Evolutionary conservation across 1,140 invertebrate species (phyloP).

Genomic region (Hirudo medicinalis): DNA sequence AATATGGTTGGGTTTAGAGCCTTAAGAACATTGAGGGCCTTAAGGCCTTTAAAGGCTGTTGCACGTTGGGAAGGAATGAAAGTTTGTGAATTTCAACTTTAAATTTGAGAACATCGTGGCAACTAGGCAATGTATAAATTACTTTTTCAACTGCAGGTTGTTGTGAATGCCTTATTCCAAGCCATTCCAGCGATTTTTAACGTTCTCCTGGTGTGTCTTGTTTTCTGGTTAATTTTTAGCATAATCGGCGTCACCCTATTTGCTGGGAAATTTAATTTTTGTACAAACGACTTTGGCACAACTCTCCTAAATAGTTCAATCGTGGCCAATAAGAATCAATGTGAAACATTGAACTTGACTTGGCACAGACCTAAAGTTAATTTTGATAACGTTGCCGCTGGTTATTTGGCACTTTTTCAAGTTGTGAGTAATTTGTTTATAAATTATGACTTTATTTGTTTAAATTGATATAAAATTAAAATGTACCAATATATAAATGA

Average conservation of each 20-base stretch:
- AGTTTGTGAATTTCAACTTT: conserved; percentile 4
- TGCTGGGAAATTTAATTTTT: conserved; percentile 53
- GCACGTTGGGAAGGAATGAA: conserved; percentile 90
- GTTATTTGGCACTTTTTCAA: conserved; percentile 92
- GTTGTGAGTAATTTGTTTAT: conserved; percentile 45
- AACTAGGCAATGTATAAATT: background rate
- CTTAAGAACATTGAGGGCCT: conserved; percentile 74
- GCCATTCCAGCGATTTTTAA: conserved; percentile 91
- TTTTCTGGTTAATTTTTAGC: conserved; percentile 81
- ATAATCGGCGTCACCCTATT: conserved; percentile 81
- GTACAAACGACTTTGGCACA: conserved; percentile 25
- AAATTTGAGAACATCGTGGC: too few species aligned
- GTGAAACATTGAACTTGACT: conserved; percentile 51
- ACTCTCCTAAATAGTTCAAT: conserved; percentile 59
- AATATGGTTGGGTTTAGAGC: conserved; percentile 57
- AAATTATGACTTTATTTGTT: background rate
- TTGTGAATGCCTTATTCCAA: conserved; percentile 82
- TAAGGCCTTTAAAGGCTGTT: conserved; percentile 75
- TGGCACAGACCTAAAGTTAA: conserved; percentile 95
- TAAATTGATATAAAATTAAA: background rate
- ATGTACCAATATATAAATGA: too few species aligned
- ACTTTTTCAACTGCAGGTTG: conserved; percentile 51
- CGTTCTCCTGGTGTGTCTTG: conserved; percentile 72
- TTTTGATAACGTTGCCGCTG: conserved; percentile 92
- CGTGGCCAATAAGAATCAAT: conserved; percentile 61